Evolutionary conservation across 2,797 vertebrate species (phyloP).

Genomic region (Austrolebias charrua): DNA sequence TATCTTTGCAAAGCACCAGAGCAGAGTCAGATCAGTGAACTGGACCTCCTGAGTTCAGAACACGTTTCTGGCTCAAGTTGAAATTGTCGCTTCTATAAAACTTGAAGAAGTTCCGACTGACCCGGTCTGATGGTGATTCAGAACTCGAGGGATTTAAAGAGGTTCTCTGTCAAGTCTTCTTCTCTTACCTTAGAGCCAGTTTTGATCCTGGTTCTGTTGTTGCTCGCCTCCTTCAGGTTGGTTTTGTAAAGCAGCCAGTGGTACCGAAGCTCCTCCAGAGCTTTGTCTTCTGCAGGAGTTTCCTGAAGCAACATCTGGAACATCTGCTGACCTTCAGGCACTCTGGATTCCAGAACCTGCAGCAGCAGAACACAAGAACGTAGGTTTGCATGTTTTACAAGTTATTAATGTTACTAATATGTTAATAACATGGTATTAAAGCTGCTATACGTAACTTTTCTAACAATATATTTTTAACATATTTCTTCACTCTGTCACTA

Average conservation of each 20-base stretch:
- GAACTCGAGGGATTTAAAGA: not conserved
- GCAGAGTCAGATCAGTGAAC: too few relatives aligned
- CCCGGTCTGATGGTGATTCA: not conserved
- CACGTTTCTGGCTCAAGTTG: too few relatives aligned
- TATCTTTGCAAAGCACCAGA: too few relatives aligned
- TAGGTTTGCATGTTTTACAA: not conserved
- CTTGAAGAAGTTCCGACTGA: not conserved
- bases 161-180: not conserved
- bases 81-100: too few relatives aligned
- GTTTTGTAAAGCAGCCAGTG: conserved; percentile 94
- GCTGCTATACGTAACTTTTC: too few relatives aligned
- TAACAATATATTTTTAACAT: too few relatives aligned
- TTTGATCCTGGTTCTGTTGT: conserved; percentile 28
- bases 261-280: conserved; percentile 87
- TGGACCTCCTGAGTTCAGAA: too few relatives aligned
- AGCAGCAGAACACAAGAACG: not conserved
- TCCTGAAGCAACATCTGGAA: conserved; percentile 62
- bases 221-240: conserved; percentile 79
- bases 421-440: not conserved
- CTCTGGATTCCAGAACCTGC: conserved; percentile 78
- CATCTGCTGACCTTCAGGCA: conserved; percentile 83
- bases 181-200: conserved; percentile 53
- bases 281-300: conserved; percentile 44
- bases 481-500: too few relatives aligned
- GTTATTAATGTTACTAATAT: not conserved